phyloP scores from a whole-genome alignment of 53 echinoderm and acorn worm genomes.

The Antedon mediterranea region DNA sequence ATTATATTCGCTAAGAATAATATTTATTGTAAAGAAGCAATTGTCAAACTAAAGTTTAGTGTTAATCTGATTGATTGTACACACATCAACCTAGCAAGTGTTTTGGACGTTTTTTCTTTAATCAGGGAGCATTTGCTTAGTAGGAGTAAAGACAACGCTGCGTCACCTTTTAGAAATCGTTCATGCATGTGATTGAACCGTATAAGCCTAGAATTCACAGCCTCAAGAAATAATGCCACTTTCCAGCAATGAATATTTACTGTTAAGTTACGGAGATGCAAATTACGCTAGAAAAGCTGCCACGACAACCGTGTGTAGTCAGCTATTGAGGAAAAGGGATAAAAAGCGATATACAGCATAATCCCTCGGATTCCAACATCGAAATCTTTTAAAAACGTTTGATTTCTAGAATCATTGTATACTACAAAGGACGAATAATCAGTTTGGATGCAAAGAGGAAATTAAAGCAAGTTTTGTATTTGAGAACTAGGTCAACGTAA shows the following conservation, averaged over 20 bases:
- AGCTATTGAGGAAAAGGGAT: background rate
- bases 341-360: background rate
- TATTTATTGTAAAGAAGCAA: background rate
- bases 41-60: too few species aligned
- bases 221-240: background rate
- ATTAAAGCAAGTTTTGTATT: background rate
- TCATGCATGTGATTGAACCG: background rate
- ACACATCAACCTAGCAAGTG: background rate
- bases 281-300: background rate
- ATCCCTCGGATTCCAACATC: background rate
- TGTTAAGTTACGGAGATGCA: background rate
- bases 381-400: background rate
- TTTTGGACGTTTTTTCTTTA: background rate
- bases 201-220: background rate
- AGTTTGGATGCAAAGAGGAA: background rate
- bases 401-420: background rate
- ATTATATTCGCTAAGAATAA: too few species aligned
- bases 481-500: background rate
- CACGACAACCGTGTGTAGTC: background rate
- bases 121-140: background rate
- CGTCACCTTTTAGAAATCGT: background rate
- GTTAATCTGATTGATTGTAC: background rate
- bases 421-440: background rate
- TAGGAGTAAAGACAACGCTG: background rate
- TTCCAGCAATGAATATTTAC: background rate